Conservation (phyloP, 2,113 vertebrate genomes). For the Aldabrachelys gigantea region DNA sequence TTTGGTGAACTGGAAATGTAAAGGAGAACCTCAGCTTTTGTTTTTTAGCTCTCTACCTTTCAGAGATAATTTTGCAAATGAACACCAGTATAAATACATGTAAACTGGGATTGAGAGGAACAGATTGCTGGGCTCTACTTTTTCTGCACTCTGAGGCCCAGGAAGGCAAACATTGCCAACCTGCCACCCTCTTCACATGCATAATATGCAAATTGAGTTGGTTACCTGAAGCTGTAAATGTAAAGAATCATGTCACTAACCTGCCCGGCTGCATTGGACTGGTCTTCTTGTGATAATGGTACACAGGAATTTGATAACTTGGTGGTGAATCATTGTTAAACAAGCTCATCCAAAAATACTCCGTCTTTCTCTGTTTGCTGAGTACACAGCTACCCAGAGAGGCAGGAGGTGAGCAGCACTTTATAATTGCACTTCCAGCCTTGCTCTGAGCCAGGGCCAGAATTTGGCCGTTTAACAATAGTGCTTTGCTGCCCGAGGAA, state of each 20-base stretch:
- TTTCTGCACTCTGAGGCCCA: neutral
- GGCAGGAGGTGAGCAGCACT: neutral
- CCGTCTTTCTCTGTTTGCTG: neutral
- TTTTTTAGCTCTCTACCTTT: neutral
- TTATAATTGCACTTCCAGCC: neutral
- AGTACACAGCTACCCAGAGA: neutral
- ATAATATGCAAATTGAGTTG: neutral
- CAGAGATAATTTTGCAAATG: neutral
- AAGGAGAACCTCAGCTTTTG: constrained; percentile 3
- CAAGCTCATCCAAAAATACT: neutral
- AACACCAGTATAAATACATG: neutral
- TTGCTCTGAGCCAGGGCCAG: neutral
- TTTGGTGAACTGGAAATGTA: neutral
- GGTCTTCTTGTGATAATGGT: neutral
- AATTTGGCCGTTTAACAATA: neutral
- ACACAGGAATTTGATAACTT: neutral
- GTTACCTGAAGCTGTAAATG: neutral
- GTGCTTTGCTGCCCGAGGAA: neutral
- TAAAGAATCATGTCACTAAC: neutral
- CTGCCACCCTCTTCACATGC: neutral
- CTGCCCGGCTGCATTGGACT: neutral
- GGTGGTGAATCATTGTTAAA: neutral
- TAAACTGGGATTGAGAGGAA: neutral
- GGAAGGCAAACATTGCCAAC: neutral
- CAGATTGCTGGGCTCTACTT: neutral